These are phyloP conservation scores for Vannuccia rotundouncinata DNA, from an alignment of 2,888 invertebrate species.

Conservation along the genomic window DNA sequence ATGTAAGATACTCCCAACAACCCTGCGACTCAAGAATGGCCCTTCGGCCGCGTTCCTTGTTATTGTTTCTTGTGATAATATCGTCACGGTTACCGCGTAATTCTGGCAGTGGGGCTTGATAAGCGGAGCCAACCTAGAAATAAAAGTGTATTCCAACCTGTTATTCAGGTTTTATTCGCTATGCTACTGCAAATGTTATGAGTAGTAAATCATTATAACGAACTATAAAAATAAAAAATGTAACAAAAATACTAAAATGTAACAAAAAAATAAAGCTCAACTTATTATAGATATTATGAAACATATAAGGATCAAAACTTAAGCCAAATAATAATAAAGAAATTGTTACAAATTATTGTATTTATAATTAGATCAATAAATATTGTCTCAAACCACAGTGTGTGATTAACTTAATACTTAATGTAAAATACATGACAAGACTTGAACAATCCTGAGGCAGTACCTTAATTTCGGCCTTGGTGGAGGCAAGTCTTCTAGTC, in stretches of 20 bases:
- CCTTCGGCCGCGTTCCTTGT: not conserved
- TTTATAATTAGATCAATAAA: no score
- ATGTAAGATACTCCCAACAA: conserved; percentile 37
- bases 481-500: conserved; percentile 53
- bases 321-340: not conserved
- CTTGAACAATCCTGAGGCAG: no score
- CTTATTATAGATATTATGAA: not conserved
- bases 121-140: conserved; percentile 31
- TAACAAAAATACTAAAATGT: not conserved
- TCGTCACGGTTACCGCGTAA: not conserved
- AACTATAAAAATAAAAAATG: not conserved
- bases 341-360: no score
- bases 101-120: conserved; percentile 39
- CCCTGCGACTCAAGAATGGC: not conserved
- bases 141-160: no score
- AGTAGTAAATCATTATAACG: not conserved
- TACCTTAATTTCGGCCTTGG: conserved; percentile 38
- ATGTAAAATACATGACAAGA: no score
- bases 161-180: no score
- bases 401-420: no score
- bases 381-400: no score
- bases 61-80: not conserved
- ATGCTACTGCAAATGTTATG: no score
- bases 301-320: not conserved
- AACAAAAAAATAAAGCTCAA: no score